These are phyloP conservation scores for Brenthis daphne DNA, from an alignment of 2,888 invertebrate species.

Conservation along the genomic window DNA sequence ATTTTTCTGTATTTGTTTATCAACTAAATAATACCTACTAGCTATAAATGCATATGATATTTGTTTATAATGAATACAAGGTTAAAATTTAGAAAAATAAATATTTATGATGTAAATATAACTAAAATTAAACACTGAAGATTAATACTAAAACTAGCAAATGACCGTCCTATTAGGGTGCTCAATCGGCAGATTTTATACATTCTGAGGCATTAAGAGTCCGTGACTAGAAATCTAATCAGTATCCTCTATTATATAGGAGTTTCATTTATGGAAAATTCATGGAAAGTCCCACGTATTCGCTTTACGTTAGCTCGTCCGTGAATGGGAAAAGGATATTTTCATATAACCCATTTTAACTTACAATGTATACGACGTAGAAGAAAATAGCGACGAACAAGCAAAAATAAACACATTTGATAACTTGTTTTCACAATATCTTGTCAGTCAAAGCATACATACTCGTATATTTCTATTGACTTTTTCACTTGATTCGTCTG, in stretches of 20 bases:
- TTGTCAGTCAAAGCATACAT: not conserved
- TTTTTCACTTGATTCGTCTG: conserved; percentile 21
- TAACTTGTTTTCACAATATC: not conserved
- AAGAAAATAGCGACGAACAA: not conserved
- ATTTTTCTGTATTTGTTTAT: too few species aligned
- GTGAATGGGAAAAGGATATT: not conserved
- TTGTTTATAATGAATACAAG: too few species aligned
- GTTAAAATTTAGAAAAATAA: too few species aligned
- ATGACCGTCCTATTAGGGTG: conserved; percentile 21
- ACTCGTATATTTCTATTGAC: conserved; percentile 14
- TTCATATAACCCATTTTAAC: not conserved
- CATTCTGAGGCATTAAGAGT: conserved; percentile 55
- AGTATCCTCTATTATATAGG: conserved; percentile 28
- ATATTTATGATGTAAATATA: too few species aligned
- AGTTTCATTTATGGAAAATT: conserved; percentile 22
- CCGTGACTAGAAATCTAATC: conserved; percentile 58
- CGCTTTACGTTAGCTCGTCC: conserved; percentile 1
- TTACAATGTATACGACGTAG: too few species aligned
- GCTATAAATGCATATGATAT: too few species aligned
- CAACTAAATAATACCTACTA: too few species aligned
- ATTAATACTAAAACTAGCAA: not conserved
- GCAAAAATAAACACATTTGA: not conserved
- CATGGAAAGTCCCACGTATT: not conserved
- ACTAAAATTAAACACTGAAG: too few species aligned
- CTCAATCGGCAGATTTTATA: conserved; percentile 50